Conservation (phyloP, 2,797 vertebrate species). For the Mallotus villosus region DNA sequence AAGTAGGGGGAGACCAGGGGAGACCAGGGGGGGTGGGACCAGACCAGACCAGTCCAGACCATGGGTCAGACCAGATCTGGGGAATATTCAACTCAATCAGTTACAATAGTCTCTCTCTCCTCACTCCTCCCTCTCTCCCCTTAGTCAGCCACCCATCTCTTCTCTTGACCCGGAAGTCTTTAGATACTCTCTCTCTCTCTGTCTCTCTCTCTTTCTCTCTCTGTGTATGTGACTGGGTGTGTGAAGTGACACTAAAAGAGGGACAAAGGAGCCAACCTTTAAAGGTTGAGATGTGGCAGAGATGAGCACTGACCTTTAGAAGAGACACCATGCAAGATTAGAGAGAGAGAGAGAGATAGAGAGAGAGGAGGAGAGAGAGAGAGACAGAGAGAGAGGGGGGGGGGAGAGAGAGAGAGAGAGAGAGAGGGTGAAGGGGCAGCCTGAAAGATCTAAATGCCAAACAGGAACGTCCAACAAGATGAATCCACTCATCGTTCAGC, state of each 20-base stretch:
- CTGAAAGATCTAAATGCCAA: constrained; percentile 59
- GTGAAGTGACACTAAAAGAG: constrained; percentile 65
- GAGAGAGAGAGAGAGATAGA: too few species aligned
- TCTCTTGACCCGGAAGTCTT: background rate
- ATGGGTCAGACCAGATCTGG: too few species aligned
- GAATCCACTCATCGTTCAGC: constrained; percentile 72
- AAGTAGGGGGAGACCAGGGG: background rate
- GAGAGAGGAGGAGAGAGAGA: too few species aligned
- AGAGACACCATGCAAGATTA: constrained; percentile 39
- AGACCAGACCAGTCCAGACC: background rate
- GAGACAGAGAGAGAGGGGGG: too few species aligned
- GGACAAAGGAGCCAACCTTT: constrained; percentile 76
- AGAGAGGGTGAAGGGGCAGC: constrained; percentile 41
- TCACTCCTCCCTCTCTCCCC: background rate
- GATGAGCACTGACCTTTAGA: constrained; percentile 74
- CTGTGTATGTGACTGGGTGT: background rate
- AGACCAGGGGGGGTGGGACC: background rate
- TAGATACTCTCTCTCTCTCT: background rate
- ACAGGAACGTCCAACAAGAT: constrained; percentile 72
- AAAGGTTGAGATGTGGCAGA: constrained; percentile 73
- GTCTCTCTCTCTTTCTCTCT: background rate
- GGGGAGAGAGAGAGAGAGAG: too few species aligned
- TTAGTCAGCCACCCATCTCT: background rate
- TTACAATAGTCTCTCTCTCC: background rate
- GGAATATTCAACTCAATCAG: too few species aligned